These are phyloP conservation scores for Noctua fimbriata DNA, from an alignment of 2,888 invertebrate genomes.

Conservation along the genomic window DNA sequence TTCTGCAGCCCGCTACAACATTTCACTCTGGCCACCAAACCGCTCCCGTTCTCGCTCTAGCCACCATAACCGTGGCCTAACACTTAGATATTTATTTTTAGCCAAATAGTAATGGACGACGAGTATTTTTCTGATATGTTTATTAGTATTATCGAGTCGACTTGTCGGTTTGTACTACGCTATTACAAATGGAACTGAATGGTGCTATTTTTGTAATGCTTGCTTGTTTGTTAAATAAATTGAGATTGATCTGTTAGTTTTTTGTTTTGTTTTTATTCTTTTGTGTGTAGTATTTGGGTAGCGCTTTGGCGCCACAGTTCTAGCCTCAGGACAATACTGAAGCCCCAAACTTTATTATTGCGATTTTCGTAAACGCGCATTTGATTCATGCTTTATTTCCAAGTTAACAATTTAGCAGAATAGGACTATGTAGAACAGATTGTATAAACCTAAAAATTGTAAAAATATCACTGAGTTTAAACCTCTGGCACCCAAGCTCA, in stretches of 20 bases:
- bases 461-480: too few relatives aligned
- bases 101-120: slow-evolving; percentile 9
- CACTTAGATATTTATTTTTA: slow-evolving; percentile 47
- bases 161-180: slow-evolving; percentile 18
- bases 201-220: slow-evolving; percentile 20
- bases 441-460: too few relatives aligned
- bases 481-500: too few relatives aligned
- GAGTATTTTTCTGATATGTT: slow-evolving; percentile 45
- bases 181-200: slow-evolving; percentile 39
- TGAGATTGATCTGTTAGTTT: slow-evolving; percentile 22
- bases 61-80: not conserved
- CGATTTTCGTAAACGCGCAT: too few relatives aligned
- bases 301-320: not conserved
- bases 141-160: slow-evolving; percentile 35
- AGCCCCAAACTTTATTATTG: too few relatives aligned
- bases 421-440: too few relatives aligned
- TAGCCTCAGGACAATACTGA: not conserved
- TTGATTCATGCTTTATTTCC: too few relatives aligned
- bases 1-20: not conserved
- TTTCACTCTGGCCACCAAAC: not conserved
- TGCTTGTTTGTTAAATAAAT: slow-evolving; percentile 18
- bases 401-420: too few relatives aligned
- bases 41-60: not conserved
- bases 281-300: not conserved
- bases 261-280: slow-evolving; percentile 1